Evolutionary conservation across 64 coral and sea anemone species (phyloP).

Genomic region (Trachythela sp.): DNA sequence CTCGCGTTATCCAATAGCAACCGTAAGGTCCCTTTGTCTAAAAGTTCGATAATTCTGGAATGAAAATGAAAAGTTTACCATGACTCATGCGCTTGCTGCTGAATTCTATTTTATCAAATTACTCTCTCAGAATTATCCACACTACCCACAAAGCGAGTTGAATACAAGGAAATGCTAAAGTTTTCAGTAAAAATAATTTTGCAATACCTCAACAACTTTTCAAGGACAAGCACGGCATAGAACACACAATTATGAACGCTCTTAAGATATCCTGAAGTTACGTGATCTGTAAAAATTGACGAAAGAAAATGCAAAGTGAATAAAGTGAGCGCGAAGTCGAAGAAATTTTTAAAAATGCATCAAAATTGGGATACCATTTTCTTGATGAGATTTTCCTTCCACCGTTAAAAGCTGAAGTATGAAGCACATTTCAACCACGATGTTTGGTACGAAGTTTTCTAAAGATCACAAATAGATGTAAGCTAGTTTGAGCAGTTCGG

Average conservation of each 20-base stretch:
- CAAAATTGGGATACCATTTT: background rate
- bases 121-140: no score
- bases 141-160: no score
- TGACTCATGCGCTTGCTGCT: no score
- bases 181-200: background rate
- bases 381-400: background rate
- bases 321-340: background rate
- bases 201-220: conserved; percentile 61
- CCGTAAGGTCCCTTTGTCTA: conserved; percentile 83
- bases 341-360: background rate
- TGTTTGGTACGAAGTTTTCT: conserved; percentile 74
- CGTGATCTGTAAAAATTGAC: background rate
- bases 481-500: no score
- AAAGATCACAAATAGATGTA: background rate
- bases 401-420: conserved; percentile 4
- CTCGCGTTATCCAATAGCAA: conserved; percentile 78
- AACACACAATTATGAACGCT: conserved; percentile 71
- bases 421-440: conserved; percentile 48
- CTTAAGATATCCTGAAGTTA: conserved; percentile 12
- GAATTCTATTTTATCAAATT: no score
- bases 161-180: no score
- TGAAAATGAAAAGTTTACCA: background rate
- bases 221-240: conserved; percentile 73
- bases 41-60: conserved; percentile 47
- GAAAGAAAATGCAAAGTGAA: background rate